A percentile compares a stretch with the other conserved stretches of the same genome.
Conservation (phyloP, 2,113 vertebrate genomes). For the Struthio camelus region DNA sequence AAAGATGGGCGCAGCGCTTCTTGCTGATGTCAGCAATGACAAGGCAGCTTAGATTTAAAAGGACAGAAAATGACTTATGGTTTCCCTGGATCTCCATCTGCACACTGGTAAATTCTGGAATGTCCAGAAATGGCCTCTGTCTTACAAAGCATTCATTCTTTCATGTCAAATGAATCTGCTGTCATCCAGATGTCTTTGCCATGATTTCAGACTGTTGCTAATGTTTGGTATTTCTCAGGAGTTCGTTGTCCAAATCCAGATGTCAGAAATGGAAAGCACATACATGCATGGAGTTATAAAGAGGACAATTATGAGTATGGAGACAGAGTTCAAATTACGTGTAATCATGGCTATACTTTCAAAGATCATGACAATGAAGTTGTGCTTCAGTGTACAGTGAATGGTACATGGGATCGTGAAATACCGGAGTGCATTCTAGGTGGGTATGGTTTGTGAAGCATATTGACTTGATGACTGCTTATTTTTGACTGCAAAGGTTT, state of each 20-base stretch:
- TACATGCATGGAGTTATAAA: fast-evolving
- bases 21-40: background rate
- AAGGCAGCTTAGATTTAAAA: background rate
- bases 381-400: fast-evolving
- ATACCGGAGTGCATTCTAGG: background rate
- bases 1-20: background rate
- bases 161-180: background rate
- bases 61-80: background rate
- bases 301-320: fast-evolving
- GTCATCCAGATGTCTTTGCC: background rate
- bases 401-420: background rate
- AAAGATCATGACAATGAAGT: fast-evolving
- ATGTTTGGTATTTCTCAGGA: background rate
- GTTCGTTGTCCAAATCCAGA: background rate
- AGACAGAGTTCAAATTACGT: fast-evolving
- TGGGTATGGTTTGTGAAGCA: background rate
- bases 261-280: fast-evolving
- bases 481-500: background rate
- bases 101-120: background rate
- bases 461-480: fast-evolving
- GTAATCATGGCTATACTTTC: background rate
- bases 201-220: fast-evolving
- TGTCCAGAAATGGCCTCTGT: background rate
- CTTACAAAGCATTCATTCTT: background rate
- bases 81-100: background rate